Evolutionary conservation across 1,140 invertebrate genomes (phyloP).

Genomic region (Hyles vespertilio): DNA sequence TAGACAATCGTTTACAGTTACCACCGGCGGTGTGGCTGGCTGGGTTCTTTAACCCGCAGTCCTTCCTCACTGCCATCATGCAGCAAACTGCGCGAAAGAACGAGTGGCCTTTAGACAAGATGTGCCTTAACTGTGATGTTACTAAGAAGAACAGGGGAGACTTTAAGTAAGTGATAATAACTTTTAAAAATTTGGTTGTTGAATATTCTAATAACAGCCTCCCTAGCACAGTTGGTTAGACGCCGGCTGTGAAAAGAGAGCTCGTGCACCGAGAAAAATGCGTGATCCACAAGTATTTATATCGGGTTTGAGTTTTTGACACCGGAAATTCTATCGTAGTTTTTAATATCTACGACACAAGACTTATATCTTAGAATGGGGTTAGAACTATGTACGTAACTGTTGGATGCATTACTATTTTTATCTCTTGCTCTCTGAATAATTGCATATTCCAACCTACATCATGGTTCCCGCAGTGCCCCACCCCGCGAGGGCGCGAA

Average conservation of each 20-base stretch:
- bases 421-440: too few species aligned
- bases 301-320: too few species aligned
- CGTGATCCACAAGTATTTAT: too few species aligned
- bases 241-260: too few species aligned
- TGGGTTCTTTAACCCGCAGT: constrained; percentile 98
- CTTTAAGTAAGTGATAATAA: constrained; percentile 76
- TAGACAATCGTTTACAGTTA: constrained; percentile 67
- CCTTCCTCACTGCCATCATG: constrained; percentile 97
- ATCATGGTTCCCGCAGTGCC: constrained; percentile 64
- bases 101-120: constrained; percentile 96
- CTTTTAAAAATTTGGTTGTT: neutral
- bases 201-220: neutral
- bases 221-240: too few species aligned
- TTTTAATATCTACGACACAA: too few species aligned
- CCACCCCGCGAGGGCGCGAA: constrained; percentile 94
- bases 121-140: constrained; percentile 96
- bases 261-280: too few species aligned
- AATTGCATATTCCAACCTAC: too few species aligned
- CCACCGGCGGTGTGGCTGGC: constrained; percentile 93
- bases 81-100: constrained; percentile 96
- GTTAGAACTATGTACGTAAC: too few species aligned
- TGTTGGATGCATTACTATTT: too few species aligned
- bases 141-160: constrained; percentile 94
- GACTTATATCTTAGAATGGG: too few species aligned
- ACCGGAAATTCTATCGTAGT: too few species aligned